These are phyloP conservation scores for Acronicta aceris DNA, from an alignment of 2,888 invertebrate species.

Conservation along the genomic window DNA sequence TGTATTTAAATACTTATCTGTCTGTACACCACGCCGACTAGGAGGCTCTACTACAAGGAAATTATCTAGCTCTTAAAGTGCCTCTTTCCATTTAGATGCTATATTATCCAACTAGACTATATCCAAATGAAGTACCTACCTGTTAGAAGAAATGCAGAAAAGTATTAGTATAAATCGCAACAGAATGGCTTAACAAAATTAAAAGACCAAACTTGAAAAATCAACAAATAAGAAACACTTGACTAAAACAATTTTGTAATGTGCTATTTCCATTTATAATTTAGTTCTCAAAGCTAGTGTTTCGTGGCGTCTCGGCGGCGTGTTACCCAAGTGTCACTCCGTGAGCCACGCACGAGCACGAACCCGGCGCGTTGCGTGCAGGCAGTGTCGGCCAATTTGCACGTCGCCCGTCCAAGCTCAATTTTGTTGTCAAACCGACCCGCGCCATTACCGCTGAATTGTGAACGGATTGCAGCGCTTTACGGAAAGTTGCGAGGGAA, in stretches of 20 bases:
- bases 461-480: conserved; percentile 53
- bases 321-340: conserved; percentile 62
- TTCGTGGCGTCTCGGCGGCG: conserved; percentile 44
- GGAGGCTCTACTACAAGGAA: too few species aligned
- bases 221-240: conserved; percentile 28
- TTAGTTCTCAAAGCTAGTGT: conserved; percentile 50
- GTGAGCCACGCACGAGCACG: conserved; percentile 61
- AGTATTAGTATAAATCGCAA: background rate
- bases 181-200: background rate
- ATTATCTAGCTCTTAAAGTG: too few species aligned
- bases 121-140: too few species aligned
- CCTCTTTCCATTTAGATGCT: too few species aligned
- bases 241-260: conserved; percentile 27
- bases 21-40: too few species aligned
- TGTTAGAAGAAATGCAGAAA: too few species aligned
- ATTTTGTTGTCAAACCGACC: conserved; percentile 82
- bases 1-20: conserved; percentile 33
- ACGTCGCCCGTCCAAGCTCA: conserved; percentile 79
- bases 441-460: conserved; percentile 60
- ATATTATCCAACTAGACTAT: too few species aligned
- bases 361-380: conserved; percentile 56
- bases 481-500: conserved; percentile 17
- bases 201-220: background rate
- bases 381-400: conserved; percentile 78
- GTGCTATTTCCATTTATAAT: conserved; percentile 48